phyloP scores from a whole-genome alignment of 2,113 vertebrate species.

The Engystomops pustulosus region DNA sequence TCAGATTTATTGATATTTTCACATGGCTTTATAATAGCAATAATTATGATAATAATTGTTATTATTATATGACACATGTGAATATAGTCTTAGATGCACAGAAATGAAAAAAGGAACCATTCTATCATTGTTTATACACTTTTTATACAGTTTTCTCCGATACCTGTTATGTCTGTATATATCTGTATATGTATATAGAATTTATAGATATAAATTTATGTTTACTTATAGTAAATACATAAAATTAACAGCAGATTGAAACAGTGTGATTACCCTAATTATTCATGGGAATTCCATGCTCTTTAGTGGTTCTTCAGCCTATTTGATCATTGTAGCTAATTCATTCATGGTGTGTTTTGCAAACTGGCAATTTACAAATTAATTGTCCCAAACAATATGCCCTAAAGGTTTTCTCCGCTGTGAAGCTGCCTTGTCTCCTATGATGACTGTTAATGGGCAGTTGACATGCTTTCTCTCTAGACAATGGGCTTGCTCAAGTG shows the following conservation, averaged over 20 bases:
- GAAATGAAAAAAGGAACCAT: too few relatives aligned
- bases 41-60: too few relatives aligned
- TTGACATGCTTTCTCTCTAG: slow-evolving; percentile 76
- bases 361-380: slow-evolving; percentile 76
- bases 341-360: slow-evolving; percentile 61
- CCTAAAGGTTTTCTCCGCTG: slow-evolving; percentile 66
- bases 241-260: slow-evolving; percentile 9
- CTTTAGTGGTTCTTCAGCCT: slow-evolving; percentile 52
- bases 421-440: slow-evolving; percentile 62
- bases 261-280: slow-evolving; percentile 65
- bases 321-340: slow-evolving; percentile 60
- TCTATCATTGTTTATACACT: too few relatives aligned
- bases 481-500: slow-evolving; percentile 83
- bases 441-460: slow-evolving; percentile 72
- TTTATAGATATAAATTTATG: background rate
- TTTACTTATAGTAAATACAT: too few relatives aligned
- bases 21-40: too few relatives aligned
- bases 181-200: background rate
- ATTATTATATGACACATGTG: too few relatives aligned
- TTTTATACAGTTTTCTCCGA: too few relatives aligned
- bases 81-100: too few relatives aligned
- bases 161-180: background rate
- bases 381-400: slow-evolving; percentile 71
- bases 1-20: too few relatives aligned
- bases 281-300: slow-evolving; percentile 65